A percentile compares a stretch with the other conserved stretches of the same genome.
Conservation (phyloP, 1,140 invertebrate species). For the Cydia fagiglandana region DNA sequence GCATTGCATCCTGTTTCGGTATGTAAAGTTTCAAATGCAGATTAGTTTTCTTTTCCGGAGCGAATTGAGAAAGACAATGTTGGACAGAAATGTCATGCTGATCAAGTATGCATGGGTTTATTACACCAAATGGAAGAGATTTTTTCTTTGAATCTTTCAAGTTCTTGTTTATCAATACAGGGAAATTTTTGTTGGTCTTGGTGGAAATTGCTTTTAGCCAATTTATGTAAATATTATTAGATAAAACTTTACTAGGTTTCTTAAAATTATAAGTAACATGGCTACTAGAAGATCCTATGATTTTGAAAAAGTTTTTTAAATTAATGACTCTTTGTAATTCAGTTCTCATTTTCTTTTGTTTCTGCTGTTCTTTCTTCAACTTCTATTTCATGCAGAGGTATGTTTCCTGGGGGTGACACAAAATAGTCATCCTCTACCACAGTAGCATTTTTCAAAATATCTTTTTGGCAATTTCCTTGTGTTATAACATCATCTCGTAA, state of each 20-base stretch:
- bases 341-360: conserved; percentile 71
- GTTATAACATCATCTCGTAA: conserved; percentile 86
- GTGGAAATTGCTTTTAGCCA: conserved; percentile 58
- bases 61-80: conserved; percentile 36
- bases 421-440: conserved; percentile 92
- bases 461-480: conserved; percentile 82
- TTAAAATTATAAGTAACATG: conserved; percentile 50
- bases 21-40: conserved; percentile 51
- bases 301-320: conserved; percentile 57
- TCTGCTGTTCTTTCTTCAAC: conserved; percentile 56
- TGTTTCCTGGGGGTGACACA: conserved; percentile 91
- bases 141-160: conserved; percentile 32
- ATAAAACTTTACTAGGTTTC: conserved; percentile 55
- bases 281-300: conserved; percentile 55
- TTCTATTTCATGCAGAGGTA: conserved; percentile 81
- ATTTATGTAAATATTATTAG: conserved; percentile 59
- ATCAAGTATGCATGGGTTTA: conserved; percentile 42
- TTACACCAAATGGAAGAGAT: conserved; percentile 48
- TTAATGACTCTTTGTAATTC: conserved; percentile 60
- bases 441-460: conserved; percentile 86
- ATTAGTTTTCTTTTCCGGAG: conserved; percentile 40
- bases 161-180: conserved; percentile 51
- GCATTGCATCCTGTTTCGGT: conserved; percentile 67
- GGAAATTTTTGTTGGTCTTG: conserved; percentile 56
- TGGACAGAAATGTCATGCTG: conserved; percentile 40